Conservation (phyloP, 2,888 invertebrate genomes). For the Octonoba sinensis region DNA sequence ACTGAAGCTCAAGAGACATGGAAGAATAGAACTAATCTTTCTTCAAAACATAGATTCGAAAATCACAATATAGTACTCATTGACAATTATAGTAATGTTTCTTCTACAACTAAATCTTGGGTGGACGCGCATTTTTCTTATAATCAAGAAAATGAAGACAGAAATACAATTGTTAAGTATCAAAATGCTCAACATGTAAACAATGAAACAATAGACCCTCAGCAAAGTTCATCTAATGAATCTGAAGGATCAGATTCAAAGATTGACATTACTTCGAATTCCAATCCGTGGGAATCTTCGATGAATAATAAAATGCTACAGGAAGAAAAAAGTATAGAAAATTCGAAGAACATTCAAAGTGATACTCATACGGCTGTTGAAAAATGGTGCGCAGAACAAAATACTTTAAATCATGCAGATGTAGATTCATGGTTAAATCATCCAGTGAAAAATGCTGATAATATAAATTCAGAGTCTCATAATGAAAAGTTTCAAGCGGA, state of each 20-base stretch:
- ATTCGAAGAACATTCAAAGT: too few relatives aligned
- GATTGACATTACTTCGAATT: too few relatives aligned
- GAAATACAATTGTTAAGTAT: background rate
- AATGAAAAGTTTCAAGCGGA: background rate
- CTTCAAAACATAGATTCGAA: background rate
- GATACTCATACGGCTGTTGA: too few relatives aligned
- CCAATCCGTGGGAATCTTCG: too few relatives aligned
- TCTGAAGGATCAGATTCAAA: too few relatives aligned
- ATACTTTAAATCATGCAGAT: background rate
- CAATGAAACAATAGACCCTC: background rate
- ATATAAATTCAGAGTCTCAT: background rate
- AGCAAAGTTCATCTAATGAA: background rate
- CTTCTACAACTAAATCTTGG: constrained; percentile 10
- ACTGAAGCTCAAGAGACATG: background rate
- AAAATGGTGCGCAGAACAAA: constrained; percentile 24
- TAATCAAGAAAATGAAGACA: background rate
- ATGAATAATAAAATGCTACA: too few relatives aligned
- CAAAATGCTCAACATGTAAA: background rate
- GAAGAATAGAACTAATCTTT: constrained; percentile 5
- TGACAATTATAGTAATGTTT: constrained; percentile 16
- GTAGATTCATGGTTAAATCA: constrained; percentile 47
- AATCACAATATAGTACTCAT: background rate
- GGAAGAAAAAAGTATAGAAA: too few relatives aligned
- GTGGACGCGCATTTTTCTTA: background rate
- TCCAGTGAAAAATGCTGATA: background rate